phyloP scores from a whole-genome alignment of 2,888 invertebrate species.

The Nasonia oneida region DNA sequence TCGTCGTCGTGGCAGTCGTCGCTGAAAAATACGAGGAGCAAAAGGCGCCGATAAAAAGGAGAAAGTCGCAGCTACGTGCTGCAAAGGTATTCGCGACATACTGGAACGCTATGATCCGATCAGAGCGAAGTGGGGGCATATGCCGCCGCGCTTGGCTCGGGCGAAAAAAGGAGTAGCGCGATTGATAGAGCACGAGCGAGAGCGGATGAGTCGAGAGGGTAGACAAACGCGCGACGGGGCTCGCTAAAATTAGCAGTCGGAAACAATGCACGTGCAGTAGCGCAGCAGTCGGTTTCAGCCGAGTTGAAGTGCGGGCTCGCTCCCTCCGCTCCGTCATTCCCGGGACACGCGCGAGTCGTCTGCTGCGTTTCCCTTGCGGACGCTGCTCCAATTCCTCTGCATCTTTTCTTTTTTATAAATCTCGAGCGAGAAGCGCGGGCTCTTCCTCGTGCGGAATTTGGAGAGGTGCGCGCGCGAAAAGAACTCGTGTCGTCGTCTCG shows the following conservation, averaged over 20 bases:
- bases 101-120: conserved; percentile 54
- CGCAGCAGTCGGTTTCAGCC: conserved; percentile 72
- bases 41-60: not conserved
- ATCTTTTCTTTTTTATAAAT: conserved; percentile 49
- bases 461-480: conserved; percentile 44
- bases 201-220: conserved; percentile 66
- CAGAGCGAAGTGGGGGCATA: conserved; percentile 1
- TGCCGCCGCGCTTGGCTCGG: conserved; percentile 18
- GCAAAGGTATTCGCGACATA: conserved; percentile 65
- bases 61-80: conserved; percentile 45
- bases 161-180: conserved; percentile 6
- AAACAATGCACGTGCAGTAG: conserved; percentile 75
- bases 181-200: conserved; percentile 18
- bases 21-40: not conserved
- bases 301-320: conserved; percentile 68
- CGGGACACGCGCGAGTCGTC: conserved; percentile 3
- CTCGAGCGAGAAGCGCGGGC: not conserved
- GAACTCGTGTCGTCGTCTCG: conserved; percentile 26
- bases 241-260: conserved; percentile 76
- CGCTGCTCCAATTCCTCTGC: conserved; percentile 58
- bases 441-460: not conserved
- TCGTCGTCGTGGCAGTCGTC: not conserved
- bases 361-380: not conserved
- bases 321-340: conserved; percentile 17
- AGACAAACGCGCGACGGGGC: conserved; percentile 74